These are phyloP conservation scores for Strigamia transsilvanica DNA, from an alignment of 2,888 invertebrate species.

Conservation along the genomic window DNA sequence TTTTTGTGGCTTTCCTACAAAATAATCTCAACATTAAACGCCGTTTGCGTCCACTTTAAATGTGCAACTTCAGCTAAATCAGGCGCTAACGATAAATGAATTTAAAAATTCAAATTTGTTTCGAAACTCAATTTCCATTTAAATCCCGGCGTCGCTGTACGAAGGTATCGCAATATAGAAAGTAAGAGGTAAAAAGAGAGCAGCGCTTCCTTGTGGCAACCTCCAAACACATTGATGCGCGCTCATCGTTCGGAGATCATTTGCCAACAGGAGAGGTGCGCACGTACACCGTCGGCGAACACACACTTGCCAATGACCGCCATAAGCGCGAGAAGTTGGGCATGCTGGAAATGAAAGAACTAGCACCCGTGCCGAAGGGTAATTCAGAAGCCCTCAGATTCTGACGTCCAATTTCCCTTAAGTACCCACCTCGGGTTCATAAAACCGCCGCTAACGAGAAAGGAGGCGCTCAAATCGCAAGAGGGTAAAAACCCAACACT, in stretches of 20 bases:
- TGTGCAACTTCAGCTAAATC: too few species aligned
- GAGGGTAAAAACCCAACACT: not conserved
- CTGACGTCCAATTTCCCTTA: slow-evolving; percentile 51
- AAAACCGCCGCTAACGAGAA: slow-evolving; percentile 50
- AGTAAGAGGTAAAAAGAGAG: not conserved
- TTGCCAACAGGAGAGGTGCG: not conserved
- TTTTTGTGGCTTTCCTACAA: too few species aligned
- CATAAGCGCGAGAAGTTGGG: slow-evolving; percentile 27
- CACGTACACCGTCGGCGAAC: slow-evolving; percentile 23
- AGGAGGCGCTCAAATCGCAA: not conserved
- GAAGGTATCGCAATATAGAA: too few species aligned
- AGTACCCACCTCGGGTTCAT: slow-evolving; percentile 52
- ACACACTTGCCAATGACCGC: slow-evolving; percentile 41
- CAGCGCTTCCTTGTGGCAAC: not conserved
- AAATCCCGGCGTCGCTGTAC: not conserved
- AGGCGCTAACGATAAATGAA: too few species aligned
- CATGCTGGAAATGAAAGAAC: slow-evolving; percentile 1
- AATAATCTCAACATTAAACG: too few species aligned
- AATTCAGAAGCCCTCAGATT: slow-evolving; percentile 50
- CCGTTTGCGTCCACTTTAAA: too few species aligned
- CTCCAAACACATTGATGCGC: slow-evolving; percentile 17
- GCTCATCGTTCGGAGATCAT: slow-evolving; percentile 32
- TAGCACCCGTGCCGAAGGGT: slow-evolving; percentile 43
- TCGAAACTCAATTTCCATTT: not conserved
- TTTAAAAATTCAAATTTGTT: too few species aligned